phyloP scores from a whole-genome alignment of 2,888 invertebrate species.

The Patella depressa region DNA sequence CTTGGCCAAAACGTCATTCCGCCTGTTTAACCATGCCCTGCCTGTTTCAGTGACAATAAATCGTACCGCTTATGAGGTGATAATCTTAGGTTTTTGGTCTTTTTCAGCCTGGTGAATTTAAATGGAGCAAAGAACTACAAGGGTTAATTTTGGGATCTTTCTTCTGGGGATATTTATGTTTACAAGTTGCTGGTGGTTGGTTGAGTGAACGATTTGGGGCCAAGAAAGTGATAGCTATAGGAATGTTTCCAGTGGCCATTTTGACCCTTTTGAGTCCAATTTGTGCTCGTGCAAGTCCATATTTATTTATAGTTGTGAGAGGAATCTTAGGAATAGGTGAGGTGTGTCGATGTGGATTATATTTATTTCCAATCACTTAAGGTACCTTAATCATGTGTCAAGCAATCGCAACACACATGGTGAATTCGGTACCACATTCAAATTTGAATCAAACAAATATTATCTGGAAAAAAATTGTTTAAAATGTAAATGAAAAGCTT shows the following conservation, averaged over 20 bases:
- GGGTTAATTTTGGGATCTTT: slow-evolving; percentile 52
- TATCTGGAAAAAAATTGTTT: too few relatives aligned
- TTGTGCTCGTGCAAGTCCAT: slow-evolving; percentile 50
- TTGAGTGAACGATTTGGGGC: slow-evolving; percentile 50
- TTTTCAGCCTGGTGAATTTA: slow-evolving; percentile 43
- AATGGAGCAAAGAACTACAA: slow-evolving; percentile 45
- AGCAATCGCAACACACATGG: too few relatives aligned
- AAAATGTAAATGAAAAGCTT: too few relatives aligned
- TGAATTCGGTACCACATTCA: too few relatives aligned
- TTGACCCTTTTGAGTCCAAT: slow-evolving; percentile 52
- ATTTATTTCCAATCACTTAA: too few relatives aligned
- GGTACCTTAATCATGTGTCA: too few relatives aligned
- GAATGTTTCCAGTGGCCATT: slow-evolving; percentile 55
- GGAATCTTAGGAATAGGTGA: slow-evolving; percentile 54
- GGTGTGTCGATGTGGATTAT: slow-evolving; percentile 34
- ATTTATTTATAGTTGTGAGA: slow-evolving; percentile 50
- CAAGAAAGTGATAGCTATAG: slow-evolving; percentile 44
- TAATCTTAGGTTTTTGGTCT: not conserved
- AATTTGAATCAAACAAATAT: too few relatives aligned
- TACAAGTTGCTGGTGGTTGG: slow-evolving; percentile 56
- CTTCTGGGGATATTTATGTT: slow-evolving; percentile 54
- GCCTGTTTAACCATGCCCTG: too few relatives aligned
- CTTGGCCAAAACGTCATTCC: too few relatives aligned
- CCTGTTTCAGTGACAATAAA: too few relatives aligned
- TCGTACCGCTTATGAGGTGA: not conserved